Evolutionary conservation across 2,113 vertebrate species (phyloP).

Genomic region (Meleagris gallopavo): DNA sequence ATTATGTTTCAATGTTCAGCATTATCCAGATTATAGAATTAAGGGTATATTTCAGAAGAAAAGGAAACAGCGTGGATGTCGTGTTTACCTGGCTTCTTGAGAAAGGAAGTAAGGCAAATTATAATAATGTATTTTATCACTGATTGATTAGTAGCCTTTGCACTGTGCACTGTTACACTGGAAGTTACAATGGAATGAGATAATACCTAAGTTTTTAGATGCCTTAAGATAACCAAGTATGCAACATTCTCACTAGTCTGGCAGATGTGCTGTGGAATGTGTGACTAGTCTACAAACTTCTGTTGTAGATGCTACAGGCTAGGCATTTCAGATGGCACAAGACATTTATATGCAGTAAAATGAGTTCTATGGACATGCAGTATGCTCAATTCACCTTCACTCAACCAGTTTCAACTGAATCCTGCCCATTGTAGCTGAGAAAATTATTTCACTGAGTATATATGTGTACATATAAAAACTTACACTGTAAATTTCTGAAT

Average conservation of each 20-base stretch:
- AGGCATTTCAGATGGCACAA: background rate
- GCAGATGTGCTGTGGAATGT: background rate
- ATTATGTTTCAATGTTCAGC: too few species aligned
- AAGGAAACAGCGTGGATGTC: background rate
- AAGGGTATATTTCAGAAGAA: background rate
- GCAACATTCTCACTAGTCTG: background rate
- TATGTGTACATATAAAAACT: background rate
- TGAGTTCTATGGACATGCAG: background rate
- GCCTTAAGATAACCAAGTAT: background rate
- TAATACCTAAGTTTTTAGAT: background rate
- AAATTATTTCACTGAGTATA: background rate
- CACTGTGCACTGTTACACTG: background rate
- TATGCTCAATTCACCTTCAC: background rate
- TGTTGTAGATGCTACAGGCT: background rate
- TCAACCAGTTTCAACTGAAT: background rate
- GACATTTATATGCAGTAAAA: background rate
- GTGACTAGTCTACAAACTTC: background rate
- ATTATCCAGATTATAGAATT: too few species aligned
- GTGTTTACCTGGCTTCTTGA: background rate
- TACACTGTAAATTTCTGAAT: background rate
- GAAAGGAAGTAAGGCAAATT: background rate
- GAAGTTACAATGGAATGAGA: background rate
- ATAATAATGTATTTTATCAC: background rate
- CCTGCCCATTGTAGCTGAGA: background rate
- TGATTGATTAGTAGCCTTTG: background rate